A percentile compares a stretch with the other conserved stretches of the same genome.
phyloP scores from a whole-genome alignment of 2,888 invertebrate species.

The Brenthis daphne region DNA sequence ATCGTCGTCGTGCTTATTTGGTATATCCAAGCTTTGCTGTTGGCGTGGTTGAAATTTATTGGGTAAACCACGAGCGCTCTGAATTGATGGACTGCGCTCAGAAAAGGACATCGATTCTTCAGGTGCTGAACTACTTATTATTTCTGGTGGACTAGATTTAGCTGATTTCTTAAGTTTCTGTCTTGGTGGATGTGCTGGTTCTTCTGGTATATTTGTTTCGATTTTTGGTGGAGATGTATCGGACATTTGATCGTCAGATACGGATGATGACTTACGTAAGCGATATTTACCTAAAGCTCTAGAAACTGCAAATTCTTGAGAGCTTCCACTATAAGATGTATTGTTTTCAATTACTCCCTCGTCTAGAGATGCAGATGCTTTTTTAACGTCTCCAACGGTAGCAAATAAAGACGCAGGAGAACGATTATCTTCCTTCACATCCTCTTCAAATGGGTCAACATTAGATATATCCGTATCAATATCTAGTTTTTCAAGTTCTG shows the following conservation, averaged over 20 bases:
- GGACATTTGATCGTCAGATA: constrained; percentile 85
- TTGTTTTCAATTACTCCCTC: constrained; percentile 81
- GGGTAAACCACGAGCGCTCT: constrained; percentile 82
- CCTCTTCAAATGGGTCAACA: constrained; percentile 82
- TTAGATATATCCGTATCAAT: constrained; percentile 84
- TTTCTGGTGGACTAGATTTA: constrained; percentile 69
- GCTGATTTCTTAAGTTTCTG: constrained; percentile 60
- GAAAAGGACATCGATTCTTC: constrained; percentile 78
- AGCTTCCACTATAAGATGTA: constrained; percentile 83
- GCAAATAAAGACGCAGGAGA: constrained; percentile 87
- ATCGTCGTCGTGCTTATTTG: constrained; percentile 89
- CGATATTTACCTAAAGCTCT: constrained; percentile 91
- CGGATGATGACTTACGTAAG: constrained; percentile 86
- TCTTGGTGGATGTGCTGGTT: constrained; percentile 50
- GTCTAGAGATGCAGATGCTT: constrained; percentile 82
- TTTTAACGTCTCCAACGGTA: constrained; percentile 88
- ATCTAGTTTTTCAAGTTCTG: constrained; percentile 77
- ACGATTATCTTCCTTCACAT: constrained; percentile 83
- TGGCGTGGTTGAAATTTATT: constrained; percentile 85
- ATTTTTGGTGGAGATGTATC: constrained; percentile 74
- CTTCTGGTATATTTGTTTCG: constrained; percentile 57
- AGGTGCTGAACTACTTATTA: constrained; percentile 60
- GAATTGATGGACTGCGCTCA: constrained; percentile 86
- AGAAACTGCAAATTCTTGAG: constrained; percentile 93
- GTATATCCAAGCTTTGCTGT: constrained; percentile 91